Percentiles rank a stretch among this genome's conserved stretches.
phyloP scores from a whole-genome alignment of 2,113 vertebrate species.

The Ptilonorhynchus violaceus region DNA sequence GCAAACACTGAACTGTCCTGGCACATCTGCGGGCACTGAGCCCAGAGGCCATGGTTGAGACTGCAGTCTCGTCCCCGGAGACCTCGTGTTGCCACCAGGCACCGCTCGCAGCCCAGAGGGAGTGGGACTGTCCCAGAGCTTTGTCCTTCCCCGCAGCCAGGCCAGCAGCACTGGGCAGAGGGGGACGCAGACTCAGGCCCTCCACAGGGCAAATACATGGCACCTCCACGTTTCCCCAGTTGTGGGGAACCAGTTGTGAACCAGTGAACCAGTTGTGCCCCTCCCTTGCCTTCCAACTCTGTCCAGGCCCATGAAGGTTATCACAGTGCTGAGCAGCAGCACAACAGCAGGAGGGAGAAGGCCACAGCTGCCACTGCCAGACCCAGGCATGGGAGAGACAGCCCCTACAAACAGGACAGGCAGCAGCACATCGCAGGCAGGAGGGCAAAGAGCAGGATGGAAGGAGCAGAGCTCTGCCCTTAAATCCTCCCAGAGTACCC shows the following conservation, averaged over 20 bases:
- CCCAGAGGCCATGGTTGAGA: neutral
- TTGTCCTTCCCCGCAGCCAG: neutral
- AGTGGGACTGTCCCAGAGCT: neutral
- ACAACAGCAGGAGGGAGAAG: neutral
- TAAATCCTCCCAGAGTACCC: neutral
- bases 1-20: neutral
- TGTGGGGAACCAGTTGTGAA: too few relatives aligned
- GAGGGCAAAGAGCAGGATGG: neutral
- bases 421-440: neutral
- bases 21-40: neutral
- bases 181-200: neutral
- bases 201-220: neutral
- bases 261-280: neutral
- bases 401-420: neutral
- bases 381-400: neutral
- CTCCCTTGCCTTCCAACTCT: neutral
- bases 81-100: neutral
- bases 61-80: neutral
- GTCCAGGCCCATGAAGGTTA: neutral
- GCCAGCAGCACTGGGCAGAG: neutral
- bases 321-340: neutral
- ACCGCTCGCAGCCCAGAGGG: fast-evolving
- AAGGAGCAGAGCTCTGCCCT: neutral
- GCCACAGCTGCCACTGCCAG: neutral
- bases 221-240: neutral